Percentiles rank a stretch among this genome's conserved stretches.
phyloP scores from a whole-genome alignment of 2,888 invertebrate species.

The Tholera decimalis region DNA sequence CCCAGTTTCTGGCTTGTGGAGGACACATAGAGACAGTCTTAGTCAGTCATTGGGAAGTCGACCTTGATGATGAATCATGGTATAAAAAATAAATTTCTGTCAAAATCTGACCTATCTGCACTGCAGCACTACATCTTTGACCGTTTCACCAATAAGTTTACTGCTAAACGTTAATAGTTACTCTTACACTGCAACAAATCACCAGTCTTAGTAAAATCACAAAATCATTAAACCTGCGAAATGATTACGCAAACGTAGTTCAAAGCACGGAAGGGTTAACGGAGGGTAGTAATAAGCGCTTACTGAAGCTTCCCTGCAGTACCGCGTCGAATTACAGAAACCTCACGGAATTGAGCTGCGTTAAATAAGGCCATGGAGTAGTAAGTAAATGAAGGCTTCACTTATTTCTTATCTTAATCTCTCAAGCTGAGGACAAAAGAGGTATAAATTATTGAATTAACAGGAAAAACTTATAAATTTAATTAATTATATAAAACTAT shows the following conservation, averaged over 20 bases:
- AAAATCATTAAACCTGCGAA: slow-evolving; percentile 73
- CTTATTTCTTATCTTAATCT: neutral
- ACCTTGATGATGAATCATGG: too few species aligned
- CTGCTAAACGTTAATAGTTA: slow-evolving; percentile 4
- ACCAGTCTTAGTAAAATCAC: slow-evolving; percentile 32
- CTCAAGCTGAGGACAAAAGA: neutral
- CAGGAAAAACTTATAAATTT: too few species aligned
- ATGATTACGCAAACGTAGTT: slow-evolving; percentile 77
- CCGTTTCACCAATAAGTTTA: neutral
- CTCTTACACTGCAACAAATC: too few species aligned
- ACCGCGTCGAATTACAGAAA: slow-evolving; percentile 80
- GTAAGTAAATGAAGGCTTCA: slow-evolving; percentile 3
- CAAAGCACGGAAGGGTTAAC: slow-evolving; percentile 81
- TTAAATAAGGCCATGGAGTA: slow-evolving; percentile 53
- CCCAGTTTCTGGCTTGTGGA: too few species aligned
- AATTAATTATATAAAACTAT: too few species aligned
- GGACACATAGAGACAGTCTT: too few species aligned
- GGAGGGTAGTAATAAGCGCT: slow-evolving; percentile 84
- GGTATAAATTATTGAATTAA: too few species aligned
- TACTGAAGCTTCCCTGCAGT: slow-evolving; percentile 70
- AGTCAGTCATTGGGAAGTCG: too few species aligned
- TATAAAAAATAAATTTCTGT: neutral
- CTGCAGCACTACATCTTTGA: neutral
- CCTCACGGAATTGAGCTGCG: slow-evolving; percentile 80
- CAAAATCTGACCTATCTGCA: neutral